Conservation (phyloP, 2,888 invertebrate species). For the Thecophora atra region DNA sequence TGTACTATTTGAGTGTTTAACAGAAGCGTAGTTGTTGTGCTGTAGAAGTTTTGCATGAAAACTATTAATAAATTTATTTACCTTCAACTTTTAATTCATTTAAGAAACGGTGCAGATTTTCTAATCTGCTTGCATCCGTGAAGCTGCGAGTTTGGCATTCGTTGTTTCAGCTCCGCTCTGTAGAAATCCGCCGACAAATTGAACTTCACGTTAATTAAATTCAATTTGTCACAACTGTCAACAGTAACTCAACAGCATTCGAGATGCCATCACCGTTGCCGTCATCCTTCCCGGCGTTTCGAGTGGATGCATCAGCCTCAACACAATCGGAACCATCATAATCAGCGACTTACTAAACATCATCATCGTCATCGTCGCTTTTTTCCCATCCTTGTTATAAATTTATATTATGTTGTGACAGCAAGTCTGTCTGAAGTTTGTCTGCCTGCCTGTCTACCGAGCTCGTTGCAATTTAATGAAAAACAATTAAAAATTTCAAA, state of each 20-base stretch:
- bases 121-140: no score
- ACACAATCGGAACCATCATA: background rate
- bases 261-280: background rate
- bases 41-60: no score
- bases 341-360: background rate
- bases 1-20: no score
- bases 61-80: no score
- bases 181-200: constrained; percentile 15
- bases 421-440: constrained; percentile 7
- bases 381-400: constrained; percentile 21
- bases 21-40: no score
- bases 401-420: constrained; percentile 25
- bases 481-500: constrained; percentile 38
- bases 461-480: constrained; percentile 31
- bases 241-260: constrained; percentile 12
- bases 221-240: constrained; percentile 31
- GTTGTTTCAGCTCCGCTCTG: no score
- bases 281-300: background rate
- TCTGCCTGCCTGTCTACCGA: background rate
- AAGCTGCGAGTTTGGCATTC: no score
- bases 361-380: background rate
- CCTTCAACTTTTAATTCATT: no score
- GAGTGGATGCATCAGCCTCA: background rate
- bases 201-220: constrained; percentile 29
- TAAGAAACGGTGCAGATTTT: no score